Percentiles rank a stretch among this genome's conserved stretches.
Evolutionary conservation across 2,797 vertebrate genomes (phyloP).

Genomic region (Cetoscarus ocellatus): DNA sequence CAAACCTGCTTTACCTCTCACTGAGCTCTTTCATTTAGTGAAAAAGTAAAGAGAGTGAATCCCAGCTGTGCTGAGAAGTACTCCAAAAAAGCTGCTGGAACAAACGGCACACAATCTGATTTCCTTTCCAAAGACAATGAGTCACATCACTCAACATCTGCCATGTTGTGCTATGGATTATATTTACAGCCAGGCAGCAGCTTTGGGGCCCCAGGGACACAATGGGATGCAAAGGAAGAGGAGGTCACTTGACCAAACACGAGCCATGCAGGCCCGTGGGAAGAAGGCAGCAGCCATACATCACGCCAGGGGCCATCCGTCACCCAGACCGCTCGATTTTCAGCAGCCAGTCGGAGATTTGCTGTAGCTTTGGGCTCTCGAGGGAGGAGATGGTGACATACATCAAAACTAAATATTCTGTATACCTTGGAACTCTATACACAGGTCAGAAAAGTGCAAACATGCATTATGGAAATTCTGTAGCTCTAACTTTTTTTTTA

Average conservation of each 20-base stretch:
- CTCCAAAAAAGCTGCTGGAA: slow-evolving; percentile 24
- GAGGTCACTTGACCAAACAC: slow-evolving; percentile 80
- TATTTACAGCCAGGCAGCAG: slow-evolving; percentile 75
- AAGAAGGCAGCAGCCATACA: slow-evolving; percentile 69
- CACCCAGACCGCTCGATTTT: slow-evolving; percentile 73
- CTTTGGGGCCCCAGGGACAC: slow-evolving; percentile 63
- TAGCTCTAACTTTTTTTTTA: not conserved
- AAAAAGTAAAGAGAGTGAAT: slow-evolving; percentile 17
- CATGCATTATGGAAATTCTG: slow-evolving; percentile 14
- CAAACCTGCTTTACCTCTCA: not conserved
- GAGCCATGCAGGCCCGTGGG: slow-evolving; percentile 53
- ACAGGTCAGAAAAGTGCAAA: slow-evolving; percentile 33
- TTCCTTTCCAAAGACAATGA: slow-evolving; percentile 55
- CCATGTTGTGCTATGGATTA: slow-evolving; percentile 63
- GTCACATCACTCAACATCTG: slow-evolving; percentile 67
- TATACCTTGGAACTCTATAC: slow-evolving; percentile 29
- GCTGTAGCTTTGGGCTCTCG: slow-evolving; percentile 38
- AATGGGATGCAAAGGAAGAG: slow-evolving; percentile 55
- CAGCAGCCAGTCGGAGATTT: slow-evolving; percentile 67
- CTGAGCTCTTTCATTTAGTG: slow-evolving; percentile 1
- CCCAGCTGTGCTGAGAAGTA: slow-evolving; percentile 6
- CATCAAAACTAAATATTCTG: slow-evolving; percentile 41
- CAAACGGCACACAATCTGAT: slow-evolving; percentile 61
- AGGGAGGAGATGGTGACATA: slow-evolving; percentile 63
- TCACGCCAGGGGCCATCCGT: slow-evolving; percentile 77